Evolutionary conservation across 2,888 invertebrate genomes (phyloP).

Genomic region (Poecilobothrus nobilitatus): DNA sequence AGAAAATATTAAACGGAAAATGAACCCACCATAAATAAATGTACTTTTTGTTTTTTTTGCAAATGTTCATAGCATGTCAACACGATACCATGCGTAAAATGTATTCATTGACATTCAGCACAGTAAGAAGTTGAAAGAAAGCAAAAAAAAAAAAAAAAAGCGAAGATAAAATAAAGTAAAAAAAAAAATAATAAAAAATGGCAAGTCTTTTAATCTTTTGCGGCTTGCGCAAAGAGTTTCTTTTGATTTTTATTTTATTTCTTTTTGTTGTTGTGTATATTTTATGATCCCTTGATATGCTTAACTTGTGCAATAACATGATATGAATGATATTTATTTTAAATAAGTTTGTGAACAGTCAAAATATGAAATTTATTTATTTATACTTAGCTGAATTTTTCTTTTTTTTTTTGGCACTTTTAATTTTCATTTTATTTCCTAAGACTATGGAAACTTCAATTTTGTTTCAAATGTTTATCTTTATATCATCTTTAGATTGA

Average conservation of each 20-base stretch:
- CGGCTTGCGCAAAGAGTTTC: neutral
- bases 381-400: no score
- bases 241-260: neutral
- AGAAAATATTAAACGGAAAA: neutral
- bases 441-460: no score
- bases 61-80: conserved; percentile 7
- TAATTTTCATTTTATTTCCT: no score
- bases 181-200: neutral
- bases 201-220: conserved; percentile 7
- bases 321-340: no score
- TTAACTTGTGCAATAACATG: neutral
- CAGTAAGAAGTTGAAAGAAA: neutral
- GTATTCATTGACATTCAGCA: neutral
- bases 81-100: conserved; percentile 9
- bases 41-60: neutral
- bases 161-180: neutral
- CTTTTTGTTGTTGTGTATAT: neutral
- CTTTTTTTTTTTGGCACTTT: no score
- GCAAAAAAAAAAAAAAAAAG: neutral
- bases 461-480: no score
- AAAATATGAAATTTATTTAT: no score
- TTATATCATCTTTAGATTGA: no score
- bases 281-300: conserved; percentile 6
- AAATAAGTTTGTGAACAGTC: no score
- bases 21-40: neutral